Base-by-base conservation (phyloP, 2,113 vertebrate genomes). In the Sula dactylatra region DNA sequence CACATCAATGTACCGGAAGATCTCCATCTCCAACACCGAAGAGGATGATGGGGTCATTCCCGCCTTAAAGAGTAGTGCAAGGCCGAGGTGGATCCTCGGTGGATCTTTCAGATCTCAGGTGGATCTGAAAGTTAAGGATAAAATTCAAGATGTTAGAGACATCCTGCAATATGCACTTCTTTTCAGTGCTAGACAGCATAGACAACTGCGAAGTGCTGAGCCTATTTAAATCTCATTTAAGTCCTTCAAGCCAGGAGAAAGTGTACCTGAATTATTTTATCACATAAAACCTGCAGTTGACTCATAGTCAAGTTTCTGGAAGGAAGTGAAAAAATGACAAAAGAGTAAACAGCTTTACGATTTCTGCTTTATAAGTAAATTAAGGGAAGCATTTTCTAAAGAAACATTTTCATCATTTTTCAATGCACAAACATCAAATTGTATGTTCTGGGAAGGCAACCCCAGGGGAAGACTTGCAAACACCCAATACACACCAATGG, bases 1-100 rank as follows among this genome's bases (percentile, higher is more conserved):
- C 20, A 31, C 83, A 20, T 98, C 98, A 27, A 98, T 95, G 66
- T 98, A 92, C 50, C 62, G 92, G 95, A 98, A 97, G 71, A 98
- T 65, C 73, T 82, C 50, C 11, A 52, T 67, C 36, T 97, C 59
- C 36, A 66, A 3, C 0, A 10, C 26, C 1, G 90, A 62, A 36
- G 78, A 59, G 25, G 73, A 36, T 1, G 54, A 65, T 6, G 81
- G 94, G 11, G 93, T 93, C 94, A 97, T 95, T 24, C n/a, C 55
- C 29, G 45, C 26, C 4, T 65, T 72, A 7, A 91, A 69, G 49
- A 96, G 80, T 7, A 97, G 56, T 67, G 82, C 90, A 92, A 50
- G 2, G 83, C 88, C 34, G 82, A 93, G 14, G 86, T 6, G 8
- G 69, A 69, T 2, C 49, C 42, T 11, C n/a, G n/a, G n/a, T n/a